Base-by-base conservation (phyloP, 2,113 vertebrate species). In the Aspiorhynchus laticeps region DNA sequence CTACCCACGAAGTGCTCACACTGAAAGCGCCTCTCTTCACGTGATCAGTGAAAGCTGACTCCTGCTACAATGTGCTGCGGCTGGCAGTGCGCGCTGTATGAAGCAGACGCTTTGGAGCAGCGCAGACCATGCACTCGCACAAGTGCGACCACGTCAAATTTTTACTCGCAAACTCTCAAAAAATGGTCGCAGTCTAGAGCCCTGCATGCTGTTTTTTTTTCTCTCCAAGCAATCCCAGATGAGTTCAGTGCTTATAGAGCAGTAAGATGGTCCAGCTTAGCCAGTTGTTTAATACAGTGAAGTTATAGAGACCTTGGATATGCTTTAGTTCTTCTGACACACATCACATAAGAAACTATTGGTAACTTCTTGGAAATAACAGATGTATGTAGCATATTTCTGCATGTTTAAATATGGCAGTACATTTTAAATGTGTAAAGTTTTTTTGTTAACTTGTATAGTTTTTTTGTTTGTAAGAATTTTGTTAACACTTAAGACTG, bases 251-350 rank as follows among this genome's bases (percentile, higher is more conserved):
- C 75, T 51, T 77, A 31, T 31, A 77, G 11, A 28, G n/a, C 43
- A 77, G 17, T 31, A 76, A 15, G 26, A 48, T 2, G 28, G 14
- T 17, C 7, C 75, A 51, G 46, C 28, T 51, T 48, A 31, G 46
- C 15, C 46, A 78, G 75, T 53, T 53, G 41, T 46, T 43, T 43
- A n/a, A 75, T 75, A 53, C 14, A 78, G 75, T 28, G 56, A n/a
- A n/a, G 56, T 59, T n/a, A 9, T 59, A 59, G 21, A 10, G 56
- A 59, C 7, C 1, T 59, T 59, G 56, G 56, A 59, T 59, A 59
- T 59, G 56, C 56, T 59, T 59, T 28, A 65, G 61, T 17, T 31
- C 6, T 67, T 67, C 65, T 0, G 2, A 15, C 5, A 28, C 65
- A 17, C 4, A 67, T 31, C 24, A 31, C 28, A 17, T 17, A 67